Evolutionary conservation across 2,113 vertebrate species (phyloP).

Genomic region (Silurus glanis): DNA sequence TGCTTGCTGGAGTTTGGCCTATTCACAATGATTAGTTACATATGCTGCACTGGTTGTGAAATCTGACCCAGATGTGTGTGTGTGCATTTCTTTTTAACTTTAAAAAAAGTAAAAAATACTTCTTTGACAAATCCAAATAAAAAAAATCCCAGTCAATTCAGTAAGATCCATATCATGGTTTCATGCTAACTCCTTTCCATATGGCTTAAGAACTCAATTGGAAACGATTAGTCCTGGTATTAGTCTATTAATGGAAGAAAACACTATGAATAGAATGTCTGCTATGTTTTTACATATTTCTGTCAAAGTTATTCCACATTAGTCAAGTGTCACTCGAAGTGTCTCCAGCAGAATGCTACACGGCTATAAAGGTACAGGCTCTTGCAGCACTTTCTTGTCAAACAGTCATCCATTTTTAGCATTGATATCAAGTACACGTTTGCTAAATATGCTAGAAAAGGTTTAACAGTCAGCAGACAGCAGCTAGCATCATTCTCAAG

Average conservation of each 20-base stretch:
- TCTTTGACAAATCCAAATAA: not conserved
- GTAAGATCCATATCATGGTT: not conserved
- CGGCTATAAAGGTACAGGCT: not conserved
- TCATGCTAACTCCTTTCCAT: not conserved
- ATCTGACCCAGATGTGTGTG: slow-evolving; percentile 20
- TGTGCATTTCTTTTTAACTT: not conserved
- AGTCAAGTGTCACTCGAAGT: not conserved
- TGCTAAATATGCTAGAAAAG: not conserved
- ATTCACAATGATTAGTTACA: slow-evolving; percentile 23
- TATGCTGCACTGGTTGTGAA: slow-evolving; percentile 15
- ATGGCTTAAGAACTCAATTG: not conserved
- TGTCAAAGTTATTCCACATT: not conserved
- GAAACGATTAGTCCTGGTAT: not conserved
- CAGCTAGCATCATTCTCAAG: not conserved
- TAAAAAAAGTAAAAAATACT: slow-evolving; percentile 28
- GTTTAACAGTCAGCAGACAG: not conserved
- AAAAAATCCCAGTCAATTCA: not conserved
- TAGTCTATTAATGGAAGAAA: not conserved
- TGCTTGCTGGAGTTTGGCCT: not conserved
- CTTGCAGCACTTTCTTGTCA: not conserved
- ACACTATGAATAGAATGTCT: not conserved
- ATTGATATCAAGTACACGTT: not conserved
- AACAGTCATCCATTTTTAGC: not conserved
- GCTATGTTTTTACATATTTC: not conserved
- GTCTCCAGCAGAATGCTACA: not conserved